Evolutionary conservation across 2,888 invertebrate genomes (phyloP).

Genomic region (Cataglyphis altisquamis): DNA sequence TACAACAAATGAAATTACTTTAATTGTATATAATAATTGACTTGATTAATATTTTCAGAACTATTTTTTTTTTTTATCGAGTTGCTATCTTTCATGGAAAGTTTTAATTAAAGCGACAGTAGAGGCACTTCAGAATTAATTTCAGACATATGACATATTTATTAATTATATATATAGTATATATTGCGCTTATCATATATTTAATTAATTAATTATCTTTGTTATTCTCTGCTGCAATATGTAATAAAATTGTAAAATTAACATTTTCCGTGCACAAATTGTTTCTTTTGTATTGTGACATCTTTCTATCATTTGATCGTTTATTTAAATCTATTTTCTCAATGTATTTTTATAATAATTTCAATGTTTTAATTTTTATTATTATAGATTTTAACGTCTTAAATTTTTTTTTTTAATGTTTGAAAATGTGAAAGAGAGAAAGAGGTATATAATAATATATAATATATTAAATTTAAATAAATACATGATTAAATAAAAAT

Average conservation of each 20-base stretch:
- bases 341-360: background rate
- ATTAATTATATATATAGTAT: constrained; percentile 5
- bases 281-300: background rate
- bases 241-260: constrained; percentile 35
- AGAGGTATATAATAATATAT: background rate
- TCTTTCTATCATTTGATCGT: background rate
- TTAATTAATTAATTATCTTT: constrained; percentile 19
- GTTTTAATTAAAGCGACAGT: background rate
- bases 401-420: background rate
- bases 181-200: constrained; percentile 20
- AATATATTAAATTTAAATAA: background rate
- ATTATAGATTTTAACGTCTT: too few relatives aligned
- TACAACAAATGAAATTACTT: background rate
- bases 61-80: background rate
- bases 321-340: background rate
- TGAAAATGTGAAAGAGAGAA: background rate
- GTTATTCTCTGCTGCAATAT: background rate
- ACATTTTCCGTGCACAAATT: background rate
- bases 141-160: background rate
- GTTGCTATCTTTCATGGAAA: background rate
- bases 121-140: background rate
- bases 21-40: constrained; percentile 3
- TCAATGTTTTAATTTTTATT: background rate
- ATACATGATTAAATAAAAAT: background rate
- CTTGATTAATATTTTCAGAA: background rate